Conservation (phyloP, 1,140 invertebrate genomes). For the Diploscapter pachys region DNA sequence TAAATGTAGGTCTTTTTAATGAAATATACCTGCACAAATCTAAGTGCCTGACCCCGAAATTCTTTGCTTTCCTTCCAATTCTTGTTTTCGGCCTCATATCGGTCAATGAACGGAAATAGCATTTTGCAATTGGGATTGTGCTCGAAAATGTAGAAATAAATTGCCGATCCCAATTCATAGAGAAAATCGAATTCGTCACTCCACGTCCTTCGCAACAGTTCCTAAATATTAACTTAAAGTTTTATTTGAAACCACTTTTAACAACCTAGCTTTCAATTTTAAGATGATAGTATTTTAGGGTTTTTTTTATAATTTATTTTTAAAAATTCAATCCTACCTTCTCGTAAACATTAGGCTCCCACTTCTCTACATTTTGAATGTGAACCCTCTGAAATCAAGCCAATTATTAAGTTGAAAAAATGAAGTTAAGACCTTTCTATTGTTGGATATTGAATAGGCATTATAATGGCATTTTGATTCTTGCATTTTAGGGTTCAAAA, state of each 20-base stretch:
- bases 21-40: slow-evolving; percentile 51
- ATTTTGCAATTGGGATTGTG: slow-evolving; percentile 52
- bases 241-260: background rate
- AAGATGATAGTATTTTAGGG: background rate
- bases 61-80: slow-evolving; percentile 48
- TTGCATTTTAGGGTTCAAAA: background rate
- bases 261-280: background rate
- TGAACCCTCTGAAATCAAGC: slow-evolving; percentile 23
- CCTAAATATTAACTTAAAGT: slow-evolving; percentile 13
- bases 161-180: slow-evolving; percentile 48
- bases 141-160: slow-evolving; percentile 51
- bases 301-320: too few species aligned
- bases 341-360: slow-evolving; percentile 43
- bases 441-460: background rate
- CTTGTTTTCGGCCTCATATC: slow-evolving; percentile 41
- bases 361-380: slow-evolving; percentile 34
- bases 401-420: background rate
- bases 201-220: slow-evolving; percentile 54
- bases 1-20: background rate
- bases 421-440: background rate
- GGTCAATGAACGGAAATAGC: slow-evolving; percentile 53
- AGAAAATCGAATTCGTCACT: slow-evolving; percentile 58
- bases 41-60: slow-evolving; percentile 52
- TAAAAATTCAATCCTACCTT: slow-evolving; percentile 19
- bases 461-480: background rate